Conservation (phyloP, 2,797 vertebrate genomes). For the Moxostoma hubbsi region DNA sequence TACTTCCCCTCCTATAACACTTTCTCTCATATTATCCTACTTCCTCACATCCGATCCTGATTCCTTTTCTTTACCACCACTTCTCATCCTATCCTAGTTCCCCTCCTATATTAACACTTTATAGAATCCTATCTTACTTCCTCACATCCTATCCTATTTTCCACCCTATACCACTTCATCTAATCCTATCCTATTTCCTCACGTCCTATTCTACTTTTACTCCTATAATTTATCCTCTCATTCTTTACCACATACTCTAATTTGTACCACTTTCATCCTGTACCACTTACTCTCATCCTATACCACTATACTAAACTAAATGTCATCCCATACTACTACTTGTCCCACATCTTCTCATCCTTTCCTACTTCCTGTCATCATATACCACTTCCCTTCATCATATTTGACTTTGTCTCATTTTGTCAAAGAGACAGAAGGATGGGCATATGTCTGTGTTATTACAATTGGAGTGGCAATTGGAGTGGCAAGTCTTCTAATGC, state of each 20-base stretch:
- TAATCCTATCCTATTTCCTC: background rate
- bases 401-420: background rate
- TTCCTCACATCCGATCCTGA: background rate
- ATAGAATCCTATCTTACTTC: background rate
- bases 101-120: too few relatives aligned
- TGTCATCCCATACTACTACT: background rate
- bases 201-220: background rate
- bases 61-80: background rate
- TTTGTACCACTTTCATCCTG: background rate
- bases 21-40: background rate
- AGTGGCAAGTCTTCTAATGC: too few relatives aligned
- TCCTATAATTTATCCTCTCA: background rate
- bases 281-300: background rate
- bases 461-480: background rate
- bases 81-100: background rate
- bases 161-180: background rate
- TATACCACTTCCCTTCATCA: background rate
- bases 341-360: background rate
- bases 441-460: background rate
- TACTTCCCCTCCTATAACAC: background rate
- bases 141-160: background rate
- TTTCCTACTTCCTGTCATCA: background rate
- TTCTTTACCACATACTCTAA: background rate
- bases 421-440: background rate
- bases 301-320: background rate